Base-by-base conservation (phyloP, 2,888 invertebrate genomes). In the Rhagonycha lutea region DNA sequence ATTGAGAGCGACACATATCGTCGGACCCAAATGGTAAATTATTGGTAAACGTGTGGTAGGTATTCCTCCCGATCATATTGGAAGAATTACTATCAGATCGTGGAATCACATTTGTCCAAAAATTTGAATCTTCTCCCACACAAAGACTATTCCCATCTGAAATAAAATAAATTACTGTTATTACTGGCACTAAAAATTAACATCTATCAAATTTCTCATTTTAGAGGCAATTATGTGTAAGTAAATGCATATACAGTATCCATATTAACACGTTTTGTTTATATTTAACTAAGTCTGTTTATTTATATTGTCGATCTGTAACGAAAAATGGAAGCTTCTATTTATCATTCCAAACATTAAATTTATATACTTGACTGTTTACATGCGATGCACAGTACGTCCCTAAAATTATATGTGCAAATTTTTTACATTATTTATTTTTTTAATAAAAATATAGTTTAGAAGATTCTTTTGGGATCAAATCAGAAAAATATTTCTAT, bases 11-110 rank as follows among this genome's bases (percentile, higher is more conserved):
- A 63, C 80, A 77, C 23, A 81, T 77, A 14, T 81, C 80, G 28
- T 78, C 79, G 65, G 79, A 73, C 9, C 77, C 72, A 72, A 81
- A 82, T 4, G 81, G 69, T 47, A 78, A 28, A 60, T 67, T 28
- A 65, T 67, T 82, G 78, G 85, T 77, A 73, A 84, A 86, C 28
- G 84, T 82, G 78, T 84, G 83, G 78, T 86, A 86, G 32, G 84
- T 81, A 70, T 73, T 75, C 29, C 78, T 24, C 14, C 81, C 83
- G 71, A 86, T 81, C 69, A 81, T 81, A 77, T 81, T 85, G 28
- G 86, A 85, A 1, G 86, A 86, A 23, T 86, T 85, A 5, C 86
- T 86, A 79, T 86, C 86, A n/a, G 86, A 86, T 80, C 86, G 78
- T 9, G 87, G 86, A 79, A 86, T 86, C 73, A 32, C 79, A 65